phyloP scores from a whole-genome alignment of 2,113 vertebrate species.

The Neolamprologus cancellatus region DNA sequence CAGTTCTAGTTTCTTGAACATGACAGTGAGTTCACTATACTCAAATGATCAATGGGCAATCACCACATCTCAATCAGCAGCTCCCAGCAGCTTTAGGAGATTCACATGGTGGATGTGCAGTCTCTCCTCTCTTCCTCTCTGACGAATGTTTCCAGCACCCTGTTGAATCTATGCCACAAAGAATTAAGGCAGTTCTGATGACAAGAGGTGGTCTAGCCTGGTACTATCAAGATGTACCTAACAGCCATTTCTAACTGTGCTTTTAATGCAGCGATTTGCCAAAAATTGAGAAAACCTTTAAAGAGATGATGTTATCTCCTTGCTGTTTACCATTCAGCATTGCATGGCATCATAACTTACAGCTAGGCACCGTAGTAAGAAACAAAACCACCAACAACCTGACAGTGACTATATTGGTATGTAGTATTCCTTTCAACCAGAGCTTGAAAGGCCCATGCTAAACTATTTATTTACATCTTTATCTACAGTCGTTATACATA shows the following conservation, averaged over 20 bases:
- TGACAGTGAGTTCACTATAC: not conserved
- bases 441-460: not conserved
- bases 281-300: not conserved
- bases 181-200: not conserved
- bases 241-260: not conserved
- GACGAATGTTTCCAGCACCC: not conserved
- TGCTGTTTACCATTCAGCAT: not conserved
- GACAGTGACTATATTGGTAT: not conserved
- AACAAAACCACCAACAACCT: not conserved
- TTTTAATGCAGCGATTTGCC: rapidly evolving
- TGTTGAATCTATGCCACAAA: not conserved
- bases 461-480: not conserved
- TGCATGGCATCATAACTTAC: not conserved
- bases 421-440: not conserved
- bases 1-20: not conserved
- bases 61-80: not conserved
- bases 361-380: not conserved
- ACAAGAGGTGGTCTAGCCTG: not conserved
- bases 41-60: not conserved
- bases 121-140: not conserved
- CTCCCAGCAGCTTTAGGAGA: not conserved
- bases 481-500: not conserved
- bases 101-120: not conserved
- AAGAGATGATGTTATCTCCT: rapidly evolving
- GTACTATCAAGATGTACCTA: not conserved